phyloP scores from a whole-genome alignment of 2,888 invertebrate species.

The Drosophila pullipes region DNA sequence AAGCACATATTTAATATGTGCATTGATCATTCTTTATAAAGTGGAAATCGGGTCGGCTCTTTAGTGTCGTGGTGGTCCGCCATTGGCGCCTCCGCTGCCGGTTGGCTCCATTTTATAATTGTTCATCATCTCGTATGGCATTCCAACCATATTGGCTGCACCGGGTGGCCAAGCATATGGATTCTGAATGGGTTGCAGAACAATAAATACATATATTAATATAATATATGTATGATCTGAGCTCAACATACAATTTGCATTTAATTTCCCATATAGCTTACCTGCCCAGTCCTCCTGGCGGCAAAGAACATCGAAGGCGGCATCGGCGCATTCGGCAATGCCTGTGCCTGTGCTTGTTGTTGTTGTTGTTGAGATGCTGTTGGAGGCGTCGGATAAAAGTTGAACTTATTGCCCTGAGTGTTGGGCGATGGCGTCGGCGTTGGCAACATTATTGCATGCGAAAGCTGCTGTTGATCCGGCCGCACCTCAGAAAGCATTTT shows the following conservation, averaged over 20 bases:
- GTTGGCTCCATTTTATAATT: slow-evolving; percentile 38
- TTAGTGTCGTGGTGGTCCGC: slow-evolving; percentile 43
- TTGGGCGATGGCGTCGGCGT: slow-evolving; percentile 65
- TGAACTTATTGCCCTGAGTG: slow-evolving; percentile 52
- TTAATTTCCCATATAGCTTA: not conserved
- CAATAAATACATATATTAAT: not conserved
- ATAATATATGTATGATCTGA: not conserved
- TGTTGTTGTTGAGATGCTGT: slow-evolving; percentile 15
- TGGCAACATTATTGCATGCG: slow-evolving; percentile 60
- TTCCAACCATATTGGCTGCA: slow-evolving; percentile 29
- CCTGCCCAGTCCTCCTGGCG: slow-evolving; percentile 41
- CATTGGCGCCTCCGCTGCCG: not conserved
- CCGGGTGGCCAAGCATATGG: slow-evolving; percentile 47
- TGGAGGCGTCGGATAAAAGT: slow-evolving; percentile 35
- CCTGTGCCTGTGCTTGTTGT: not conserved
- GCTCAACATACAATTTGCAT: not conserved
- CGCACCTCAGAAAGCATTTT: slow-evolving; percentile 40
- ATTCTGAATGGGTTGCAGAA: slow-evolving; percentile 26
- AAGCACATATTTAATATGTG: not conserved
- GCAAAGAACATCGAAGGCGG: slow-evolving; percentile 37
- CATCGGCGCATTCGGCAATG: slow-evolving; percentile 7
- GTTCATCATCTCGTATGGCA: slow-evolving; percentile 39
- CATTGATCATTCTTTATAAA: not conserved
- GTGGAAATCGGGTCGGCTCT: not conserved
- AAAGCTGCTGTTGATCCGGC: slow-evolving; percentile 44